Base-by-base conservation (phyloP, 37 sponge, comb jelly and placozoan species). In the Lycopodina hypogea region DNA sequence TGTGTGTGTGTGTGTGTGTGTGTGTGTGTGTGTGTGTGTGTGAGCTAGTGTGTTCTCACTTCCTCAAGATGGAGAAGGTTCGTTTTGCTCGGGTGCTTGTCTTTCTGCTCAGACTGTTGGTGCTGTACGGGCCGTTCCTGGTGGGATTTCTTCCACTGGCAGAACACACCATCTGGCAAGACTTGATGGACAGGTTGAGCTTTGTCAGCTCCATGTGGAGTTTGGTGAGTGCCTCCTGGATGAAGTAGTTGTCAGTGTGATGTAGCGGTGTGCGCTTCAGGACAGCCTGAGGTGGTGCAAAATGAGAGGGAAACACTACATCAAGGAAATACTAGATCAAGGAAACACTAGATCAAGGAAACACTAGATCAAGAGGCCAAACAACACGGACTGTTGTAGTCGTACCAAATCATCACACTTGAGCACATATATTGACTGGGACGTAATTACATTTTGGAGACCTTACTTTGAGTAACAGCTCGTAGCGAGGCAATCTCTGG, bases 401-500 rank as follows among this genome's bases (percentile, higher is more conserved):
- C n/a, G n/a, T n/a, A n/a, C n/a, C n/a, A n/a, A n/a, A n/a, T n/a
- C n/a, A n/a, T n/a, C n/a, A n/a, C n/a, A n/a, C n/a, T n/a, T n/a
- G n/a, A n/a, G n/a, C n/a, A n/a, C n/a, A n/a, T n/a, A n/a, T n/a
- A n/a, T n/a, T n/a, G n/a, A n/a, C n/a, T n/a, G n/a, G n/a, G n/a
- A n/a, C n/a, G n/a, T n/a, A n/a, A n/a, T n/a, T n/a, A n/a, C 9
- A 8, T 68, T 29, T 30, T 68, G n/a, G n/a, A 36, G 39, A 37
- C 4, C 66, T 65, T 32, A 87, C 90, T 58, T 81, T 84, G 18
- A 90, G 78, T 0, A 90, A 71, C 3, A 90, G 90, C 67, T 77
- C 78, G 56, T 90, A 90, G 18, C 90, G 52, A 45, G 90, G 90
- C 26, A 90, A 59, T 8, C 90, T 75, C 72, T 90, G 90, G 41